Base-by-base conservation (phyloP, 23 tunicate genomes). In the Oikopleura albicans region DNA sequence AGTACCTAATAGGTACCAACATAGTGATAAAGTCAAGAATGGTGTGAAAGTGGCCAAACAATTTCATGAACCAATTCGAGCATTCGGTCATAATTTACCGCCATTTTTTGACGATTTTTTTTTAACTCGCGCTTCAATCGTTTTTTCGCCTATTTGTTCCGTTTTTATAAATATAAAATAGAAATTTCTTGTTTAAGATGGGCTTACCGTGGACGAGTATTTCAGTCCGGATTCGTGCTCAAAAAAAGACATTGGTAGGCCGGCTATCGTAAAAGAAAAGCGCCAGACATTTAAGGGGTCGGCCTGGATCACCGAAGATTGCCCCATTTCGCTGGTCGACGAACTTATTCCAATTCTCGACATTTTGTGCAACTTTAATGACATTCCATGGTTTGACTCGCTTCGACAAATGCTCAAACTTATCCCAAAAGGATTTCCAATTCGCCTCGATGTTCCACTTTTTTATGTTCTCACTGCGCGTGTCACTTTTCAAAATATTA, bases 361-460 rank as follows among this genome's bases (percentile, higher is more conserved):
- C 22, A 49, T 49, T 49, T 22, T 49, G 8, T 49, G 59, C 22
- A 49, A 49, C 22, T 49, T 49, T 22, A 49, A 49, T 49, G 59
- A 49, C 22, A 49, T 49, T 49, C 59, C 59, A 8, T 49, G 59
- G 59, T 49, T 49, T 49, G 59, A 49, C 16, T 49, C 59, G 59
- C 59, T 49, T 8, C 8, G 59, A 49, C 16, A 49, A 22, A 49
- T 49, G 59, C 59, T 49, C 59, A 49, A 49, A 49, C 59, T 49
- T 49, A 49, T 84, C 34, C 86, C 86, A 1, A 66, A 56, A 34
- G 86, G 86, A 22, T 84, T 84, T 84, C 86, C 86, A 22, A 39
- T 49, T 4, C 57, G 57, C 33, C 56, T 84, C 28, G 86, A 84
- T 41, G 57, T 84, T 39, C 86, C 86, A 1, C 39, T 84, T 35